Percentiles rank a stretch among this genome's conserved stretches.
Conservation (phyloP, 2,113 vertebrate genomes). For the Xenotilapia flavipinnis region DNA sequence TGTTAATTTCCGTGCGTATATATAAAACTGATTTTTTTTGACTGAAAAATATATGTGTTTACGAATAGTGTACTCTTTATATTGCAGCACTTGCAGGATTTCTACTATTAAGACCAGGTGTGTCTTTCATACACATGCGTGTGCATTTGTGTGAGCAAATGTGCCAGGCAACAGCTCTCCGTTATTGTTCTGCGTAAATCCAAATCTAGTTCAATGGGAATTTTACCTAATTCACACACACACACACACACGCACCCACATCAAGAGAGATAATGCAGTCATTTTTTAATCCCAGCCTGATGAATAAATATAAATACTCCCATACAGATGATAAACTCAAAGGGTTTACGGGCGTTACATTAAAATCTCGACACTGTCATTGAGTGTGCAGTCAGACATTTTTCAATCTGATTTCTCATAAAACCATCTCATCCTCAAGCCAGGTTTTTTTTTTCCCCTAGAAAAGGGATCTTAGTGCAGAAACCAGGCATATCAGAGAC, state of each 20-base stretch:
- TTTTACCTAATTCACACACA: not conserved
- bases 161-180: not conserved
- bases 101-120: not conserved
- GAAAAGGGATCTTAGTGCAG: not conserved
- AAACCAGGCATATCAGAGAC: not conserved
- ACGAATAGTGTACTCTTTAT: not conserved
- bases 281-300: not conserved
- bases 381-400: not conserved
- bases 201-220: not conserved
- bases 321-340: not conserved
- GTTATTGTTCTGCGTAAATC: constrained; percentile 9
- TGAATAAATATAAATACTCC: not conserved
- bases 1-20: constrained; percentile 27
- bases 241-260: not conserved
- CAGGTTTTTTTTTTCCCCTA: not conserved
- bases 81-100: not conserved
- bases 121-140: not conserved
- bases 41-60: not conserved
- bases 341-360: not conserved
- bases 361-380: not conserved
- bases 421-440: not conserved
- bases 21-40: constrained; percentile 25
- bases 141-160: not conserved
- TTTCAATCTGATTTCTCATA: not conserved
- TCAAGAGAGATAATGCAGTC: not conserved